Evolutionary conservation across 2,113 vertebrate species (phyloP).

Genomic region (Machaerirhynchus nigripectus): DNA sequence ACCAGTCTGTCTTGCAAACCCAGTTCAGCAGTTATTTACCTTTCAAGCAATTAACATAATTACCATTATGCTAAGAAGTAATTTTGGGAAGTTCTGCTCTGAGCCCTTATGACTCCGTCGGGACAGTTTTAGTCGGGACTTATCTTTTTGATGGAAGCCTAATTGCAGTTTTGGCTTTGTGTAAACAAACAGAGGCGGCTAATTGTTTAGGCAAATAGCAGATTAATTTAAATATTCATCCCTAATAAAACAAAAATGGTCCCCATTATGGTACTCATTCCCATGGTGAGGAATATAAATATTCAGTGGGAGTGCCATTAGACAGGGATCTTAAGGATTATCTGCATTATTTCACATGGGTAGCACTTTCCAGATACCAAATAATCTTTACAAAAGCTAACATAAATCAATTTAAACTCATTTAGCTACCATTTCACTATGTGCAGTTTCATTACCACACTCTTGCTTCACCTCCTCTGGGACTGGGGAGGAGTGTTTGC

Average conservation of each 20-base stretch:
- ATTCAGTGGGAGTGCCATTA: slow-evolving; percentile 80
- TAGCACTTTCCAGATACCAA: slow-evolving; percentile 76
- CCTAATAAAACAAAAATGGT: slow-evolving; percentile 84
- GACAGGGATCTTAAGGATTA: slow-evolving; percentile 77
- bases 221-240: slow-evolving; percentile 89
- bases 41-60: slow-evolving; percentile 81
- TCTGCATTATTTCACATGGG: slow-evolving; percentile 75
- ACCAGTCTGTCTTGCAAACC: slow-evolving; percentile 47
- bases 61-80: slow-evolving; percentile 81
- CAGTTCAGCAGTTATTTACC: slow-evolving; percentile 81
- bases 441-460: slow-evolving; percentile 79
- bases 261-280: slow-evolving; percentile 78
- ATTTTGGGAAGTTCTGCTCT: slow-evolving; percentile 78
- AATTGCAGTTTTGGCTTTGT: slow-evolving; percentile 85
- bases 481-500: slow-evolving; percentile 58
- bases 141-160: slow-evolving; percentile 82
- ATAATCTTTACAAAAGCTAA: slow-evolving; percentile 79
- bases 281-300: slow-evolving; percentile 80
- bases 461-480: slow-evolving; percentile 72
- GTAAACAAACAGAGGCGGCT: slow-evolving; percentile 76
- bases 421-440: slow-evolving; percentile 78
- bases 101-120: slow-evolving; percentile 72
- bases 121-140: slow-evolving; percentile 79
- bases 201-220: slow-evolving; percentile 87
- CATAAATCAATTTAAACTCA: slow-evolving; percentile 84